Conservation (phyloP, 2,888 invertebrate genomes). For the Heliconius erato region DNA sequence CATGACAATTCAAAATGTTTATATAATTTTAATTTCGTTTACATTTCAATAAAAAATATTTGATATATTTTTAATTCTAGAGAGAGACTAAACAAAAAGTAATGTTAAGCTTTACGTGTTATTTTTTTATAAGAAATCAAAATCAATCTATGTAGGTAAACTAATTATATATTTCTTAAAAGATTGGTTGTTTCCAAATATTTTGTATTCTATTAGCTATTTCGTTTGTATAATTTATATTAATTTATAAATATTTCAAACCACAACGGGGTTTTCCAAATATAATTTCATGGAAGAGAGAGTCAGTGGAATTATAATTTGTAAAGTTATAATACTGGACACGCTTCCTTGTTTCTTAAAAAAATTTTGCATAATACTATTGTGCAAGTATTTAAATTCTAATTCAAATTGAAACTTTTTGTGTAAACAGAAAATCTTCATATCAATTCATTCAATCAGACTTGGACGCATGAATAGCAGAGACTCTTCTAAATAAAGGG, state of each 20-base stretch:
- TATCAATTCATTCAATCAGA: no score
- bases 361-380: not conserved
- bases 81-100: no score
- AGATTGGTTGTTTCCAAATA: not conserved
- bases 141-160: no score
- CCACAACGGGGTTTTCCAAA: not conserved
- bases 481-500: constrained; percentile 66
- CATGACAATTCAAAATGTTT: no score
- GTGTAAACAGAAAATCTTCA: no score
- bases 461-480: not conserved
- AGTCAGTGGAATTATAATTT: not conserved
- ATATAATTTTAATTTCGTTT: no score
- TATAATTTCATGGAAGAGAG: not conserved
- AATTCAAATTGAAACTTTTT: not conserved
- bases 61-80: no score
- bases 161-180: no score
- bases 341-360: not conserved
- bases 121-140: no score
- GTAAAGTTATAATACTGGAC: not conserved
- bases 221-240: constrained; percentile 5
- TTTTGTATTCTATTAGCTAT: not conserved
- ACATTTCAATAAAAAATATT: no score
- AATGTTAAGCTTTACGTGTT: no score
- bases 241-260: not conserved
- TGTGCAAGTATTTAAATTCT: not conserved